A percentile compares a stretch with the other conserved stretches of the same genome.
Conservation (phyloP, 2,888 invertebrate species). For the Fissipunctia ypsillon region DNA sequence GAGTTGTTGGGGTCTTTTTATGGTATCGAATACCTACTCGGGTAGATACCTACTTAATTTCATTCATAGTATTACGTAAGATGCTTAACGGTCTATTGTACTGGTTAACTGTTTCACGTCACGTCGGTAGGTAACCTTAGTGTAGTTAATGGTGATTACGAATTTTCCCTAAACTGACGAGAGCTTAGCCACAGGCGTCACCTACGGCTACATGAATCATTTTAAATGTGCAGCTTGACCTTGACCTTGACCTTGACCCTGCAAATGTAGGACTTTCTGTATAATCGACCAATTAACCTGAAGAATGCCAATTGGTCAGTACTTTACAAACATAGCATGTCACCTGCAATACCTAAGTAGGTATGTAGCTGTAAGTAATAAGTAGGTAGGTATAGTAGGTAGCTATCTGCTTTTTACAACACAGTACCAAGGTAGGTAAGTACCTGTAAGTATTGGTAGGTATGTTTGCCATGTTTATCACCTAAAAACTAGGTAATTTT, state of each 20-base stretch:
- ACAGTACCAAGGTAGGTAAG: background rate
- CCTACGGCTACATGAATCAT: conserved; percentile 26
- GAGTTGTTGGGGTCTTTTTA: conserved; percentile 15
- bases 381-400: background rate
- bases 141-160: conserved; percentile 34
- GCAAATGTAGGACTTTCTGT: conserved; percentile 47
- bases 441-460: background rate
- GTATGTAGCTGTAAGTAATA: conserved; percentile 12
- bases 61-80: conserved; percentile 58
- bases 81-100: conserved; percentile 60
- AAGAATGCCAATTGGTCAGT: conserved; percentile 53
- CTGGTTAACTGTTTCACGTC: conserved; percentile 52
- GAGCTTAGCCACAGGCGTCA: conserved; percentile 6
- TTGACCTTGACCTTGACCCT: conserved; percentile 76
- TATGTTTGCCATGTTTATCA: background rate
- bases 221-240: conserved; percentile 62
- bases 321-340: conserved; percentile 28
- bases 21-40: conserved; percentile 8
- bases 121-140: conserved; percentile 51
- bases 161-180: conserved; percentile 39
- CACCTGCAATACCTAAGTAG: conserved; percentile 30
- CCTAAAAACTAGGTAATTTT: background rate
- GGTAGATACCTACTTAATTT: conserved; percentile 42
- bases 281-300: conserved; percentile 47
- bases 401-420: background rate